Percentiles rank a stretch among this genome's conserved stretches.
Conservation (phyloP, 2,113 vertebrate species). For the Aepyceros melampus region DNA sequence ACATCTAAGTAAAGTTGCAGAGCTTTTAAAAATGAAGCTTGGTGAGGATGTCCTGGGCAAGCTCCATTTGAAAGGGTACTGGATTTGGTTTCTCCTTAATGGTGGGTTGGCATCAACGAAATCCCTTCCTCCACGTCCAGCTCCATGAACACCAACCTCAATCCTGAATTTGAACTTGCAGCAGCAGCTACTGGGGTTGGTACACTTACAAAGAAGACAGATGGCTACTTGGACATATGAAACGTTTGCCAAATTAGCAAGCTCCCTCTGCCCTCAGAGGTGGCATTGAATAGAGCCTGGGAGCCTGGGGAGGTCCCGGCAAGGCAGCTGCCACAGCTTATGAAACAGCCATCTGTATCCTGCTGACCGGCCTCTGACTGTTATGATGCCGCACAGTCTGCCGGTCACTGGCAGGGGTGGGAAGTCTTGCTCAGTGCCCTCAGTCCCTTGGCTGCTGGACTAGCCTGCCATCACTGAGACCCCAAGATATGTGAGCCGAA, state of each 20-base stretch:
- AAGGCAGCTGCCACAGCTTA: fast-evolving
- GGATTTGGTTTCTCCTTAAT: neutral
- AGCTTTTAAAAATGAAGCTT: conserved; percentile 60
- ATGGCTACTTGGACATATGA: fast-evolving
- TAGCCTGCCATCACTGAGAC: neutral
- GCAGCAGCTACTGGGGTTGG: neutral
- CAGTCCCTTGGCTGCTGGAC: neutral
- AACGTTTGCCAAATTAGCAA: neutral
- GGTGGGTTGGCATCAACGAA: neutral
- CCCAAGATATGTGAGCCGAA: neutral
- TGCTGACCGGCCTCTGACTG: neutral
- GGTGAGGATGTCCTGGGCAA: conserved; percentile 4
- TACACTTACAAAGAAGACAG: neutral
- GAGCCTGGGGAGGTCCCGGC: neutral
- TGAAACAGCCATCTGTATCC: neutral
- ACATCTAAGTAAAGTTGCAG: conserved; percentile 61
- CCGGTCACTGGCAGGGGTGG: fast-evolving
- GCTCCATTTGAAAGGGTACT: neutral
- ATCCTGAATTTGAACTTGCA: neutral
- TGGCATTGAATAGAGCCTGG: neutral
- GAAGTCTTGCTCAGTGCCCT: neutral
- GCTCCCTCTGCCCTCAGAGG: neutral
- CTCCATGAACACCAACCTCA: fast-evolving
- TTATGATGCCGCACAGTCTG: neutral
- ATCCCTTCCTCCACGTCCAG: neutral